Evolutionary conservation across 2,797 vertebrate genomes (phyloP), one percentile per base, ranked within the genome.

Genomic region (Peromyscus melanophrys): DNA sequence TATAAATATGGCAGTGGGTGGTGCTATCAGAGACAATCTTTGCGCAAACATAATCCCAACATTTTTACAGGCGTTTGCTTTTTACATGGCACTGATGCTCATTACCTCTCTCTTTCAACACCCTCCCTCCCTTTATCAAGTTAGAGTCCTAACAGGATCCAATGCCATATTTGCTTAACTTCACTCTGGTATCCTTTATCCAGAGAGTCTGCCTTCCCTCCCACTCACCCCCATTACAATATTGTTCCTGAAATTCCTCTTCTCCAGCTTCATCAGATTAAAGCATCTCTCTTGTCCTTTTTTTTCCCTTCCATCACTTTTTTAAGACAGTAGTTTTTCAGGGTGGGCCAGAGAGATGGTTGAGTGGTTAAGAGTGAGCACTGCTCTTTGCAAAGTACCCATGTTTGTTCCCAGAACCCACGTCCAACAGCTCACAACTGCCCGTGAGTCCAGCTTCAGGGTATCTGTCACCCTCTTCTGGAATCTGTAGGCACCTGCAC

Each of bases 131-230:
- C 65, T 21, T 52, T 9, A n/a, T 90, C 65, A 82, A 82, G 69
- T 34, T n/a, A 27, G 34, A 10, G 55, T 86, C 31, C 52, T 93
- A 81, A 40, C 46, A 67, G 59, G 71, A 83, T 27, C 40, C n/a
- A n/a, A 27, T 1, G 2, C 0, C 7, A 0, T 12, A 2, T 55
- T 46, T 23, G 29, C 14, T 23, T 83, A 5, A 25, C 14, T 37
- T 75, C 21, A 49, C 16, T 46, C 21, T 59, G 0, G 4, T 23
- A 55, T 46, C 52, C 87, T 96, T 63, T 29, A 43, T 37, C 43
- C 27, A 49, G 7, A 3, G 55, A n/a, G 17, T 40, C 8, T 13
- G 14, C 46, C 19, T 59, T 5, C 7, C 63, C 69, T 46, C 43
- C 61, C 31, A 10, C 6, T 34, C 6, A 13, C 17, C 49, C 63